phyloP scores from a whole-genome alignment of 1,140 invertebrate species.

The fruit fly (Drosophila melanogaster) region DNA sequence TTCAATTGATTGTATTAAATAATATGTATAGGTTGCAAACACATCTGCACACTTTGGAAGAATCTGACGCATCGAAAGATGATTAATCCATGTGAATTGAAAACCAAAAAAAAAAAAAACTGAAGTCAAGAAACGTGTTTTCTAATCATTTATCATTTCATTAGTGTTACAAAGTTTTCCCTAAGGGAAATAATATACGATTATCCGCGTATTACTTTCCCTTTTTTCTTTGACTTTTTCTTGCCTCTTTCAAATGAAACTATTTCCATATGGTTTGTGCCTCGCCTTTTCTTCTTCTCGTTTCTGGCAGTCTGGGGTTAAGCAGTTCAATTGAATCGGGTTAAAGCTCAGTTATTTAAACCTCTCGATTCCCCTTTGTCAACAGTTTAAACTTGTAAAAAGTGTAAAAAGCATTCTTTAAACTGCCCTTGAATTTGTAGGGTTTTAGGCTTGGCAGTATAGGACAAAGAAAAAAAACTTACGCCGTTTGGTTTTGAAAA shows the following conservation, averaged over 20 bases:
- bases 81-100: constrained; percentile 5
- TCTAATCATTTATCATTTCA: constrained; percentile 22
- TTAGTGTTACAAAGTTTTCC: constrained; percentile 10
- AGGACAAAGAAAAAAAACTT: background rate
- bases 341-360: constrained; percentile 16
- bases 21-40: background rate
- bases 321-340: constrained; percentile 31
- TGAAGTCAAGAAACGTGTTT: constrained; percentile 13
- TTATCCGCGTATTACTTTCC: constrained; percentile 24
- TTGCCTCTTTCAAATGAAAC: constrained; percentile 6
- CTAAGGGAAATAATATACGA: constrained; percentile 12
- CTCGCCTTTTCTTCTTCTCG: background rate
- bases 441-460: constrained; percentile 13
- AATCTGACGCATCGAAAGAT: constrained; percentile 18
- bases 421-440: constrained; percentile 22
- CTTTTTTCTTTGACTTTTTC: constrained; percentile 17
- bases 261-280: constrained; percentile 12
- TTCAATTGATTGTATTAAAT: constrained; percentile 8
- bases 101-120: background rate
- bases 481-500: constrained; percentile 17
- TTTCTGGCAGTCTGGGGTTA: constrained; percentile 7
- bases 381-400: background rate
- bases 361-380: background rate
- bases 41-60: constrained; percentile 7
- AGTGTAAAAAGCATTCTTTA: constrained; percentile 2